These are phyloP conservation scores for Synanthedon vespiformis DNA, from an alignment of 2,888 invertebrate species.

Conservation along the genomic window DNA sequence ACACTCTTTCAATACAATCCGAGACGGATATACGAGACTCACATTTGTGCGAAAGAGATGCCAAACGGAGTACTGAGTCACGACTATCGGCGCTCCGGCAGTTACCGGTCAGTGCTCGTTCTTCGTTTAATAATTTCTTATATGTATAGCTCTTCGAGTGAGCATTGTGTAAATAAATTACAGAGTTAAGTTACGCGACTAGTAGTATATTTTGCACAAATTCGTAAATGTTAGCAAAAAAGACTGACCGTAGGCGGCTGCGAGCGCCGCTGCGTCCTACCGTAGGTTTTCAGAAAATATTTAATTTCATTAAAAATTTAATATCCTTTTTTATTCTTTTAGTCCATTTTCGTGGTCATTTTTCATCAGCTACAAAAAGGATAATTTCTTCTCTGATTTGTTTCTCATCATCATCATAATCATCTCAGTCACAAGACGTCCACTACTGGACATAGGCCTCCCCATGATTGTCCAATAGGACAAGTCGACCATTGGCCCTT, in stretches of 20 bases:
- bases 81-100: slow-evolving; percentile 54
- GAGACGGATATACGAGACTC: slow-evolving; percentile 8
- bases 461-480: too few relatives aligned
- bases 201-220: slow-evolving; percentile 69
- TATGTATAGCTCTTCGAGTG: slow-evolving; percentile 29
- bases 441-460: too few relatives aligned
- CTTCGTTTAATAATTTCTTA: slow-evolving; percentile 30
- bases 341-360: too few relatives aligned
- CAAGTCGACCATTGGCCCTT: too few relatives aligned
- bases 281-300: slow-evolving; percentile 39
- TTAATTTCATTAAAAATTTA: too few relatives aligned
- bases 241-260: slow-evolving; percentile 68
- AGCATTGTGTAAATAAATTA: slow-evolving; percentile 62
- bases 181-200: slow-evolving; percentile 60
- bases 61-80: slow-evolving; percentile 4
- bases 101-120: slow-evolving; percentile 65
- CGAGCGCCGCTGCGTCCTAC: slow-evolving; percentile 44
- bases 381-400: too few relatives aligned
- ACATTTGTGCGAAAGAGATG: slow-evolving; percentile 4
- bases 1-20: neutral
- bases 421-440: too few relatives aligned
- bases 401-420: too few relatives aligned
- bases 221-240: slow-evolving; percentile 64
- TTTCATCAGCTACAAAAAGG: too few relatives aligned
- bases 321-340: too few relatives aligned